Base-by-base conservation (phyloP, 2,797 vertebrate genomes). In the Hippocampus kuda region DNA sequence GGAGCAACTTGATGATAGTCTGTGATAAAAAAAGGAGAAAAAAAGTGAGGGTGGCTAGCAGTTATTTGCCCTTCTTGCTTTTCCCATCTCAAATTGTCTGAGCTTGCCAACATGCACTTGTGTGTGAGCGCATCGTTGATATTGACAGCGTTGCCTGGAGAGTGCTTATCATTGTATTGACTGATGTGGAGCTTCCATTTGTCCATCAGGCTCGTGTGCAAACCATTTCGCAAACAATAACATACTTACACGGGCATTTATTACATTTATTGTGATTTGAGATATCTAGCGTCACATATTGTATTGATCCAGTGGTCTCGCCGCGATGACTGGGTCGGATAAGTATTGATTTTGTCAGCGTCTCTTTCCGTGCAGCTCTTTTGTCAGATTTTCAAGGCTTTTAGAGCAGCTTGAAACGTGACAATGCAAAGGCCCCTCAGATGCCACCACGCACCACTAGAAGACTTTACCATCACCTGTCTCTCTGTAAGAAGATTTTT, bases 191-290 rank as follows among this genome's bases (percentile, higher is more conserved):
- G 66, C 1, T 5, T 22, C 78, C 73, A 72, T 53, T 81, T 79
- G 73, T 67, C 78, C 79, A 68, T 79, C 78, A 75, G 68, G 68
- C 70, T 59, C 64, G 38, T n/a, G 22, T 13, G n/a, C n/a, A 41
- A 63, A 63, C 34, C 59, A 18, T 34, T 61, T 61, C 15, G 7
- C 59, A 10, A 5, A 42, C 61, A 15, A n/a, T 24, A 13, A n/a
- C 38, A 24, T 41, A n/a, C 22, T 11, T 11, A 63, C 20, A 22
- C 18, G 0, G 30, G 22, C 61, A 15, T 44, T 64, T 24, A 44
- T 46, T n/a, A 26, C 24, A 27, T 12, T 42, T 2, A 42, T 13
- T 44, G 41, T 7, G 10, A 46, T 44, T 16, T 24, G 13, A 46
- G 62, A 46, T 8, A n/a, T 44, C 46, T 44, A 44, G 41, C n/a